Percentiles rank a stretch among this genome's conserved stretches.
phyloP scores from a whole-genome alignment of 2,888 invertebrate genomes.

The Rhagonycha lutea region DNA sequence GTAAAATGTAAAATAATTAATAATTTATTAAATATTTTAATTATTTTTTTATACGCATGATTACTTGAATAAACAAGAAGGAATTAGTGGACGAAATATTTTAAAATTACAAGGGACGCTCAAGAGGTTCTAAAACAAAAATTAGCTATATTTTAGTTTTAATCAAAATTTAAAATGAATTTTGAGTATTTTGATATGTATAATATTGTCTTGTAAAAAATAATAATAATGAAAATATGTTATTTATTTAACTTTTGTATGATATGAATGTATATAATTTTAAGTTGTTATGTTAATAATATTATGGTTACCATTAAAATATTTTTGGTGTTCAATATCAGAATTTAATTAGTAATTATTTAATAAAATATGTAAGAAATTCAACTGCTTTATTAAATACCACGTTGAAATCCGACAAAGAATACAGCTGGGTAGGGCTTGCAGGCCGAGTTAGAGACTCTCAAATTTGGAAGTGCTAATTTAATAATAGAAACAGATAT shows the following conservation, averaged over 20 bases:
- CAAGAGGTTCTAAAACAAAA: neutral
- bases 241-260: neutral
- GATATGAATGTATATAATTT: neutral
- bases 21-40: neutral
- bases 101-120: neutral
- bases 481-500: too few relatives aligned
- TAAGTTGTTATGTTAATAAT: neutral
- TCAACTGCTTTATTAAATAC: neutral
- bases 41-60: neutral
- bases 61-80: neutral
- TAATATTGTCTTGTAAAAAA: neutral
- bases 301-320: neutral
- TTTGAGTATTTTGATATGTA: neutral
- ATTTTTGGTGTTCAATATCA: neutral
- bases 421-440: too few relatives aligned
- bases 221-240: neutral
- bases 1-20: neutral
- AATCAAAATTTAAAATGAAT: neutral
- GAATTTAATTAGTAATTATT: neutral
- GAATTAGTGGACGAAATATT: neutral
- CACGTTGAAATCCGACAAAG: too few relatives aligned
- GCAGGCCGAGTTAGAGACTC: too few relatives aligned
- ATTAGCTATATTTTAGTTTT: neutral
- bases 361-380: neutral
- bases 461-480: too few relatives aligned